Evolutionary conservation across 92 coral and sea anemone genomes (phyloP), one percentile per base, ranked within the genome.

Genomic region (Phenganax marumi): DNA sequence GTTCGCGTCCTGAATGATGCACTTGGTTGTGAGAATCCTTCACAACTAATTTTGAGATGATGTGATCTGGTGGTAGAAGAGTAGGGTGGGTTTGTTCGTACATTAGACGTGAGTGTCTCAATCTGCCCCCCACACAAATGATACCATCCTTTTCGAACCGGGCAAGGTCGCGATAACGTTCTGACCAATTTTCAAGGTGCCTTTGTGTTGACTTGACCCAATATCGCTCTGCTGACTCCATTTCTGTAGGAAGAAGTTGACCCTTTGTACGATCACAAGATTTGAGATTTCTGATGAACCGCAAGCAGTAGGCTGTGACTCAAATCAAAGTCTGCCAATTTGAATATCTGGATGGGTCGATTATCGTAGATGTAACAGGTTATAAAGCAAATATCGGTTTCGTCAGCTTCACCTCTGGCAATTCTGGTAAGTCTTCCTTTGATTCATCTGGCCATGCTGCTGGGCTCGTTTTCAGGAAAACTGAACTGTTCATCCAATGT

Each of bases 51-150:
- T 23, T 85, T 55, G 88, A 79, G 7, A 81, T 54, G 0, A 54
- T 76, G 63, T 84, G 90, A 9, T 56, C 17, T 1, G 85, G 57
- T n/a, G 78, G 85, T 18, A 87, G 46, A 12, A 87, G 66, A 9
- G 79, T 64, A 0, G 90, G 90, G 49, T 88, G 88, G 12, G 64
- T 79, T 77, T 84, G 69, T 16, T 73, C 88, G 73, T 56, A 84
- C 14, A 62, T 14, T 26, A 88, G 80, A 0, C 52, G 72, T 0
- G 90, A 70, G 16, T 74, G 52, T 10, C 22, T 74, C 48, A 88
- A 69, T 24, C 86, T 73, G 50, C 88, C 88, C 58, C 88, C 82
- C 53, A 87, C 90, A 39, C 85, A 58, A 14, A 87, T 24, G 52
- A 77, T 68, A 12, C 84, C 87, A 14, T 87, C 90, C 62, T 75